Percentiles rank a stretch among this genome's conserved stretches.
Evolutionary conservation across 2,797 vertebrate species (phyloP).

Genomic region (Sparidentex hasta): DNA sequence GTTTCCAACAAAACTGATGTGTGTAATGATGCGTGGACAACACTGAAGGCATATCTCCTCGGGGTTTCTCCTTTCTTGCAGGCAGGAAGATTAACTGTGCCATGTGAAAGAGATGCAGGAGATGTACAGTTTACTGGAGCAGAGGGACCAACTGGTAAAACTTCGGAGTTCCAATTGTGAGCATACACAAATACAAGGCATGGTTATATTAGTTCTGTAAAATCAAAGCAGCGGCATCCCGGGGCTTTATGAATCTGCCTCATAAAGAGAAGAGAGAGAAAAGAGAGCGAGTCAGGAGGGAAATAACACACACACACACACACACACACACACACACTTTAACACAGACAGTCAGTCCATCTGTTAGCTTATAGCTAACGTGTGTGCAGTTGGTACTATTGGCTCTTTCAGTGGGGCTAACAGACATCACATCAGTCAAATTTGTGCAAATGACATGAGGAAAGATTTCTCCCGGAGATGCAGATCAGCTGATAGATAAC

Average conservation of each 20-base stretch:
- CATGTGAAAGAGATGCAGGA: conserved; percentile 38
- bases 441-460: too few relatives aligned
- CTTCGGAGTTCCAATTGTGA: conserved; percentile 14
- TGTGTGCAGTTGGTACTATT: background rate
- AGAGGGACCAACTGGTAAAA: conserved; percentile 36
- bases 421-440: background rate
- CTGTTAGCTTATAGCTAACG: background rate
- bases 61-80: conserved; percentile 19
- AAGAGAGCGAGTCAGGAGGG: background rate
- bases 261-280: background rate
- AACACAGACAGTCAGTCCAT: background rate
- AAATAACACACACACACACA: background rate
- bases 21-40: conserved; percentile 59
- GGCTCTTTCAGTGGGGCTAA: background rate
- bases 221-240: background rate
- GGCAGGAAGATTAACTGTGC: conserved; percentile 30
- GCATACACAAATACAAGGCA: background rate
- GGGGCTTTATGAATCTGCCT: background rate
- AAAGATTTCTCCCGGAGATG: too few relatives aligned
- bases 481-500: too few relatives aligned
- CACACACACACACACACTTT: background rate
- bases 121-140: conserved; percentile 36
- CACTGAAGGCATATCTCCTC: conserved; percentile 48
- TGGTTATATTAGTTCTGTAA: conserved; percentile 2
- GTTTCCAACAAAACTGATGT: conserved; percentile 57